Base-by-base conservation (phyloP, 35 echinoderm and acorn worm species). In the Heliocidaris erythrogramma region DNA sequence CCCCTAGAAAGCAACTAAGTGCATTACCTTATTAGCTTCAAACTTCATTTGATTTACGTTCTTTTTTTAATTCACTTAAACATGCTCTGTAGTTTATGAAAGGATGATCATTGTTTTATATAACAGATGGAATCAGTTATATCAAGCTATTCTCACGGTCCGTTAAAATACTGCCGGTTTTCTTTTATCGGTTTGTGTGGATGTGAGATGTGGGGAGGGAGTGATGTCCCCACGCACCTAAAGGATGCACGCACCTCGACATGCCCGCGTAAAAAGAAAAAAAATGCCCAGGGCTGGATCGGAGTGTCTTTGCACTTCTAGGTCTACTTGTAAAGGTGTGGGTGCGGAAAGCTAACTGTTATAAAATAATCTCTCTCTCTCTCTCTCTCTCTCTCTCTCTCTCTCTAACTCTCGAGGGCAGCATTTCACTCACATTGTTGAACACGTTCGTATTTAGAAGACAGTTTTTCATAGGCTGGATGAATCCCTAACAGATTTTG, bases 331-430 rank as follows among this genome's bases (percentile, higher is more conserved):
- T 69, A 24, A 69, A 69, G 60, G 60, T 69, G 60, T 69, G 60
- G 60, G 21, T 69, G 60, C 60, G 60, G 60, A 69, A 69, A 69
- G 16, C 24, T 69, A 17, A 69, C 60, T 69, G 60, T 16, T 69
- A 69, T 21, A 69, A 0, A 69, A 27, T 0, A 69, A 24, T 18
- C 60, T 65, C 60, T 42, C 59, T 69, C 60, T 69, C n/a, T n/a
- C n/a, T n/a, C n/a, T n/a, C n/a, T n/a, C n/a, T n/a, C n/a, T n/a
- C n/a, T n/a, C n/a, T n/a, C n/a, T n/a, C n/a, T n/a, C n/a, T n/a
- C n/a, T n/a, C n/a, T n/a, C n/a, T n/a, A n/a, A n/a, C n/a, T n/a
- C 60, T 69, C 60, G 60, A 69, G 60, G 60, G 60, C 60, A 69
- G 60, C 60, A 69, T 69, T 69, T 21, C 60, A 69, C 60, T 27